Evolutionary conservation across 2,797 vertebrate species (phyloP).

Genomic region (Chaetophractus vellerosus): DNA sequence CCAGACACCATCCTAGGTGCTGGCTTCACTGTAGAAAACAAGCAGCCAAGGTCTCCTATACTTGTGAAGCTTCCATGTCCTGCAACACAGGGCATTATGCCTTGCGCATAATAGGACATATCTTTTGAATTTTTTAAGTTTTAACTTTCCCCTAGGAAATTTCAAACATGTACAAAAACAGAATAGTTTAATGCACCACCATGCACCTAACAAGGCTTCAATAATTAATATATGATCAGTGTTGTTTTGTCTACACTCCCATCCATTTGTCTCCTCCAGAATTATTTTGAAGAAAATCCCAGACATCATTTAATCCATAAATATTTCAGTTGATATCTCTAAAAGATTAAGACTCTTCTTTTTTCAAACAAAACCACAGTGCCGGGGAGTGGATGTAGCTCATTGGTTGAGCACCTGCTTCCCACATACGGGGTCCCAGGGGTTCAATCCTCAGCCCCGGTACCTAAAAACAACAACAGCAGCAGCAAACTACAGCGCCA

Average conservation of each 20-base stretch:
- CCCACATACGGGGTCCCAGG: too few relatives aligned
- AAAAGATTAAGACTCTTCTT: background rate
- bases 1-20: background rate
- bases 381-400: background rate
- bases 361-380: slow-evolving; percentile 24
- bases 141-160: background rate
- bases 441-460: too few relatives aligned
- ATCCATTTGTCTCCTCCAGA: background rate
- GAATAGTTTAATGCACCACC: background rate
- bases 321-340: slow-evolving; percentile 52
- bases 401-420: too few relatives aligned
- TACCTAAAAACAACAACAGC: too few relatives aligned
- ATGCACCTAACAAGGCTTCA: background rate
- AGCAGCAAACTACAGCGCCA: background rate
- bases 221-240: background rate
- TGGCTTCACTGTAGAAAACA: background rate
- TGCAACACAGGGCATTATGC: background rate
- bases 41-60: background rate
- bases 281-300: slow-evolving; percentile 58
- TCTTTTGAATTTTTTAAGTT: background rate
- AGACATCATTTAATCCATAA: slow-evolving; percentile 36
- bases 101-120: background rate
- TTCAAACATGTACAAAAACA: slow-evolving; percentile 2
- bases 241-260: background rate
- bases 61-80: background rate